Evolutionary conservation across 1,140 invertebrate genomes (phyloP).

Genomic region (Ceratina japonica): DNA sequence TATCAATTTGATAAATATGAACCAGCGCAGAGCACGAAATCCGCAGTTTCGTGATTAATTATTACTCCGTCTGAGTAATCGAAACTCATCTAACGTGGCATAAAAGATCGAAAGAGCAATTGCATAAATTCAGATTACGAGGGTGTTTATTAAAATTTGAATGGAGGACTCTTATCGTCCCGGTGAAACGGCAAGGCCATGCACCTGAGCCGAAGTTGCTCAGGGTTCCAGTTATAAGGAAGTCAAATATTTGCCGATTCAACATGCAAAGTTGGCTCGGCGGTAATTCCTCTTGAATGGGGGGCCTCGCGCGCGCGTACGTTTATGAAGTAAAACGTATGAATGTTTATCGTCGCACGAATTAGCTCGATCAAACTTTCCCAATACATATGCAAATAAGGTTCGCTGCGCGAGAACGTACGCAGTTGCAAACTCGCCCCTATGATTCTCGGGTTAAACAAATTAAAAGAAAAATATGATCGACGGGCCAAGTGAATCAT

Average conservation of each 20-base stretch:
- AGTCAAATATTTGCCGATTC: constrained; percentile 18
- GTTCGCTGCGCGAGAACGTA: background rate
- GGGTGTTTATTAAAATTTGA: too few relatives aligned
- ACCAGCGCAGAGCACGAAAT: too few relatives aligned
- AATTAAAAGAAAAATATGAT: background rate
- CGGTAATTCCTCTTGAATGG: constrained; percentile 3
- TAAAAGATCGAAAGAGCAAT: too few relatives aligned
- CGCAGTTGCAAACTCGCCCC: background rate
- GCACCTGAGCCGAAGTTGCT: background rate
- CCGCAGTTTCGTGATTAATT: too few relatives aligned
- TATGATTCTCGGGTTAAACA: background rate
- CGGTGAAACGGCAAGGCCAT: too few relatives aligned
- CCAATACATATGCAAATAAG: constrained; percentile 6
- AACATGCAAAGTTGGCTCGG: constrained; percentile 6
- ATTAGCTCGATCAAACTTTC: constrained; percentile 14
- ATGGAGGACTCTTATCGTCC: background rate
- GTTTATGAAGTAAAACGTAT: background rate
- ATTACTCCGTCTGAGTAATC: too few relatives aligned
- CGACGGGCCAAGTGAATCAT: background rate
- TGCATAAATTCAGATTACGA: too few relatives aligned
- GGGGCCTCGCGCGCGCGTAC: background rate
- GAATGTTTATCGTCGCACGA: constrained; percentile 1
- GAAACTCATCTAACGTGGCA: too few relatives aligned
- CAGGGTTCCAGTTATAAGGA: background rate
- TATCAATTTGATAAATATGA: too few relatives aligned